Percentiles rank a stretch among this genome's conserved stretches.
These are phyloP conservation scores for Catajapyx aquilonaris DNA, from an alignment of 1,140 invertebrate species.

Conservation along the genomic window DNA sequence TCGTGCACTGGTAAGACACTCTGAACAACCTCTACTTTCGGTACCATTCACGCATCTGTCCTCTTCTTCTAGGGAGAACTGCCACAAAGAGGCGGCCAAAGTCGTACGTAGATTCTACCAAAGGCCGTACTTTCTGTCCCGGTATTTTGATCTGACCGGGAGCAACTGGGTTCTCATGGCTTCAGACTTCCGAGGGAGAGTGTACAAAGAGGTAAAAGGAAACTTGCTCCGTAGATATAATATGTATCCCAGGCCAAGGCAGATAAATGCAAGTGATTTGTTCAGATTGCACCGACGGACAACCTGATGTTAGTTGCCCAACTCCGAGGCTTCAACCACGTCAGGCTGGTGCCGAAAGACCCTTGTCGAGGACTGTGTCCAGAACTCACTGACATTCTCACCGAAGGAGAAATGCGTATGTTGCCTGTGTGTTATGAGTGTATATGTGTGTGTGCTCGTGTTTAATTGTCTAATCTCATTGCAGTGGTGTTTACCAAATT, in stretches of 20 bases:
- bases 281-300: conserved; percentile 38
- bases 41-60: background rate
- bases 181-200: conserved; percentile 44
- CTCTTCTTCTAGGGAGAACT: conserved; percentile 40
- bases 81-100: conserved; percentile 51
- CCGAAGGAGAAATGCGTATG: conserved; percentile 45
- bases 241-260: background rate
- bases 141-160: conserved; percentile 46
- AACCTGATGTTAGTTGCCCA: conserved; percentile 50
- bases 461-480: conserved; percentile 11
- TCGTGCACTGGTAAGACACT: conserved; percentile 42
- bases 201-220: conserved; percentile 35
- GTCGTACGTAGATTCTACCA: conserved; percentile 42
- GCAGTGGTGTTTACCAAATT: conserved; percentile 43
- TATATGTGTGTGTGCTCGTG: background rate
- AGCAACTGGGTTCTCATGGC: conserved; percentile 65
- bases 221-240: background rate
- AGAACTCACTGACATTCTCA: conserved; percentile 35
- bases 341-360: conserved; percentile 39
- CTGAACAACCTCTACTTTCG: background rate
- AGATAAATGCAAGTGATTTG: conserved; percentile 1
- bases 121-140: conserved; percentile 50
- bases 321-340: conserved; percentile 38
- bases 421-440: conserved; percentile 6
- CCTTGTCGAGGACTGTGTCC: conserved; percentile 46